Evolutionary conservation across 2,797 vertebrate species (phyloP).

Genomic region (Scomberomorus guttatus): DNA sequence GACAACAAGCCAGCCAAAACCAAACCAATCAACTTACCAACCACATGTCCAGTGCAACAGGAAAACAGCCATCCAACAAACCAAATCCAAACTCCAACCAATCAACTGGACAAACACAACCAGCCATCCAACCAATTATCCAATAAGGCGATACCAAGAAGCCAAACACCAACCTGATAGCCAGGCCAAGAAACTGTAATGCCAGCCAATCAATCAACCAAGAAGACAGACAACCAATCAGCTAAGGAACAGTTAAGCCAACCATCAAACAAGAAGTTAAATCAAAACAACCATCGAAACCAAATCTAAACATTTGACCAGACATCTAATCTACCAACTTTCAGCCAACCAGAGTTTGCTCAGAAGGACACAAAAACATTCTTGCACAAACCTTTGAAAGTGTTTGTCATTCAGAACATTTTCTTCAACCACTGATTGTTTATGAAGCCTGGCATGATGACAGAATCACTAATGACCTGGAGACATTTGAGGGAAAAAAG

Average conservation of each 20-base stretch:
- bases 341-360: not conserved
- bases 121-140: not conserved
- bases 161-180: not conserved
- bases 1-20: too few relatives aligned
- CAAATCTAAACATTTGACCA: not conserved
- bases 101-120: not conserved
- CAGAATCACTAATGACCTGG: conserved; percentile 37
- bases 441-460: conserved; percentile 23
- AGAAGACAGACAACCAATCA: not conserved
- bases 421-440: conserved; percentile 44
- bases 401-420: conserved; percentile 44
- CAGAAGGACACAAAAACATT: too few relatives aligned
- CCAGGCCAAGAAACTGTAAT: too few relatives aligned
- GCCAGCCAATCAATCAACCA: not conserved
- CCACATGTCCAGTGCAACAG: too few relatives aligned
- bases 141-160: not conserved
- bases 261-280: not conserved
- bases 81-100: not conserved
- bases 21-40: too few relatives aligned
- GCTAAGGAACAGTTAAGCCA: not conserved
- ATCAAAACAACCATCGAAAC: not conserved
- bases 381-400: not conserved
- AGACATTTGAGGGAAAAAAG: conserved; percentile 50
- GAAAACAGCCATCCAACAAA: not conserved
- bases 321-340: not conserved